Base-by-base conservation (phyloP, 2,113 vertebrate genomes). In the Saccopteryx bilineata region DNA sequence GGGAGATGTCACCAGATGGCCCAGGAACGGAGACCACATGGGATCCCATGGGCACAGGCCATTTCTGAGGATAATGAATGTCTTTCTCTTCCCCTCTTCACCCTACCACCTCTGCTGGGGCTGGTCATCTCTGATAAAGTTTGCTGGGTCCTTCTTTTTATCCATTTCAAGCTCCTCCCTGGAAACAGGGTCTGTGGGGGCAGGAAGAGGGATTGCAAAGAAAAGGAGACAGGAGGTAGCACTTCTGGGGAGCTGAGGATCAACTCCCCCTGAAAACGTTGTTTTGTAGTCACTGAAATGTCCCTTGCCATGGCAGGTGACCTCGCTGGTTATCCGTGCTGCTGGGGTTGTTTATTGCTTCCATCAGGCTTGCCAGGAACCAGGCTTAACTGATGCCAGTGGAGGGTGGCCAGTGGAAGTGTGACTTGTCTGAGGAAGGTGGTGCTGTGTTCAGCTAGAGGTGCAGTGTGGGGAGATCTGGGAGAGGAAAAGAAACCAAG, bases 331-430 rank as follows among this genome's bases (percentile, higher is more conserved):
- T 87, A 72, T 90, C 96, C 82, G 87, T 3, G 31, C 69, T 31
- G 7, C 80, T 24, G n/a, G 91, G 89, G 94, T 96, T 93, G 80
- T 89, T 96, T 92, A 75, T 78, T 96, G 94, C 74, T 96, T 79
- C 95, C 80, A 17, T 92, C 95, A 72, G 0, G 0, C 76, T 93
- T 4, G 0, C 88, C 50, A 31, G 71, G 89, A 61, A 93, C 89
- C 83, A 87, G 96, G 91, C 61, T 98, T 95, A 87, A 68, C 92
- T 95, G 1, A 9, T 26, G 71, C 54, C n/a, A 1, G 24, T 39
- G 52, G 52, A 86, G 23, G 0, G 0, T 95, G 96, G 75, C 95
- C 72, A 82, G 78, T 74, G 24, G 21, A 5, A 14, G 80, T 1
- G 2, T 80, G 93, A 87, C 79, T 87, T 0, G 31, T 95, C 91